Evolutionary conservation across 2,797 vertebrate species (phyloP).

Genomic region (Chloroceryle inda): DNA sequence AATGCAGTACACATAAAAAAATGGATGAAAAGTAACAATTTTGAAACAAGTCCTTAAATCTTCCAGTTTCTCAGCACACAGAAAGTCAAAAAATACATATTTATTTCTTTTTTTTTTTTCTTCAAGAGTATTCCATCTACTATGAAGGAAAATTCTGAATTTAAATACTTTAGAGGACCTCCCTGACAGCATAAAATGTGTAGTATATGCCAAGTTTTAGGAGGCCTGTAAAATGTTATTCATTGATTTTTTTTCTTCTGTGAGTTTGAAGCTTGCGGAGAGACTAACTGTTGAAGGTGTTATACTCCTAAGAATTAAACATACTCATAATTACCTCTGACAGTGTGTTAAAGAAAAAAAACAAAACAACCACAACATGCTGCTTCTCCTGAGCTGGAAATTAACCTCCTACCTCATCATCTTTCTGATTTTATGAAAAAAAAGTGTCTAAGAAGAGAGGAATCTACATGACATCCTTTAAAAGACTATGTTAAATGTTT

Average conservation of each 20-base stretch:
- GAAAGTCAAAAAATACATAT: not conserved
- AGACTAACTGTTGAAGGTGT: conserved; percentile 50
- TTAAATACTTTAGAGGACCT: not conserved
- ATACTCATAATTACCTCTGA: conserved; percentile 35
- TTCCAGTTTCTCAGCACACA: not conserved
- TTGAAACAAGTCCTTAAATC: not conserved
- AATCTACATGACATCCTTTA: not conserved
- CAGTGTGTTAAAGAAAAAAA: not conserved
- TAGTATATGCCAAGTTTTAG: not conserved
- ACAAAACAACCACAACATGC: not conserved
- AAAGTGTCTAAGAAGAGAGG: not conserved
- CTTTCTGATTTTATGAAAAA: conserved; percentile 37
- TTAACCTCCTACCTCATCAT: not conserved
- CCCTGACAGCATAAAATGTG: conserved; percentile 4
- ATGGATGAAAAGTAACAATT: not conserved
- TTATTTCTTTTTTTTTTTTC: not conserved
- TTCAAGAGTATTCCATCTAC: not conserved
- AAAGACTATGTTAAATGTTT: conserved; percentile 1
- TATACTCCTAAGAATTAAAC: conserved; percentile 49
- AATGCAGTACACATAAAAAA: not conserved
- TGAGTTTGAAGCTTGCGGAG: conserved; percentile 10
- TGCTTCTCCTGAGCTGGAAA: conserved; percentile 33
- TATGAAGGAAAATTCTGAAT: not conserved
- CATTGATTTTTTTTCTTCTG: not conserved
- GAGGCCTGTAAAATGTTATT: not conserved